Percentiles rank a stretch among this genome's conserved stretches.
phyloP scores from a whole-genome alignment of 2,888 invertebrate genomes.

The Acrobasis suavella region DNA sequence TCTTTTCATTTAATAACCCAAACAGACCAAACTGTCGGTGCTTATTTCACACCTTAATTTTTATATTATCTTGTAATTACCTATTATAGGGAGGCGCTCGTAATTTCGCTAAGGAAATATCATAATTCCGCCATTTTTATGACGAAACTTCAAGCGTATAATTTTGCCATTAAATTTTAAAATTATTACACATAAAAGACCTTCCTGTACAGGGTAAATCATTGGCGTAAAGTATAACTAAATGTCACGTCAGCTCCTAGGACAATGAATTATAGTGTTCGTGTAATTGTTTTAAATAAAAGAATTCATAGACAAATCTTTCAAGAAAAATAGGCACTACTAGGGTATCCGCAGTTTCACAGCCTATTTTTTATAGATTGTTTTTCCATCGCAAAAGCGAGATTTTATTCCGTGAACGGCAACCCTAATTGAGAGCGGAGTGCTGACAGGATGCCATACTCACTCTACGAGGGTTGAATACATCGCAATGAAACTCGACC shows the following conservation, averaged over 20 bases:
- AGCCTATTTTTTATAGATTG: too few relatives aligned
- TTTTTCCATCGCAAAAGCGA: not conserved
- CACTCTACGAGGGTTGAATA: constrained; percentile 65
- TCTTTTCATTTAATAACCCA: not conserved
- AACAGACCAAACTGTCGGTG: not conserved
- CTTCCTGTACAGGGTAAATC: too few relatives aligned
- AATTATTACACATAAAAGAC: not conserved
- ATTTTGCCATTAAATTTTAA: not conserved
- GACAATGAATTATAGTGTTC: too few relatives aligned
- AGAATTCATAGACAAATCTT: too few relatives aligned
- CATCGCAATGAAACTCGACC: constrained; percentile 43
- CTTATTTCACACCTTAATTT: not conserved
- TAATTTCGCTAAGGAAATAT: not conserved
- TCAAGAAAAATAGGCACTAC: too few relatives aligned
- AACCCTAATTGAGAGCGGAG: constrained; percentile 57
- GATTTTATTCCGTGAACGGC: constrained; percentile 29
- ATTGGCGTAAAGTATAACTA: too few relatives aligned
- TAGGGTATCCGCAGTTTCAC: too few relatives aligned
- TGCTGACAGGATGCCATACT: constrained; percentile 68
- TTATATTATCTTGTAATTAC: not conserved
- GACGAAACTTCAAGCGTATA: not conserved
- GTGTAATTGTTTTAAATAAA: too few relatives aligned
- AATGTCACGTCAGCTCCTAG: too few relatives aligned
- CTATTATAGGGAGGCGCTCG: not conserved
- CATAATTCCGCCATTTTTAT: not conserved